Conservation (phyloP, 2,888 invertebrate genomes). For the Argyresthia goedartella region DNA sequence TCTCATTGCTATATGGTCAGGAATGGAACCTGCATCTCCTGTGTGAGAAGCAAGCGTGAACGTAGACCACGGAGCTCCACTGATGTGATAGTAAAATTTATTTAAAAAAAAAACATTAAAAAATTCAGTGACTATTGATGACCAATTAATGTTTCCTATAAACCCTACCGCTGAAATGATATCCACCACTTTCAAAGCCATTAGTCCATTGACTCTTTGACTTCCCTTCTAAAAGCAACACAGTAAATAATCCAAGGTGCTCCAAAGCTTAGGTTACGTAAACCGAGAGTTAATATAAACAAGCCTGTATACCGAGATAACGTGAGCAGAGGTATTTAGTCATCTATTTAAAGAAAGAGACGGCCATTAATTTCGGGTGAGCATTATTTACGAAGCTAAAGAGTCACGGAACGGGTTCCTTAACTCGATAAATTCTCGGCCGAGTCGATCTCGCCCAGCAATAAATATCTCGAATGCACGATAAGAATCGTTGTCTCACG, state of each 20-base stretch:
- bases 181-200: no score
- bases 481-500: constrained; percentile 68
- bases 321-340: constrained; percentile 61
- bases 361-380: constrained; percentile 58
- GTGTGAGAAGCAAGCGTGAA: no score
- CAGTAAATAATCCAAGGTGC: constrained; percentile 25
- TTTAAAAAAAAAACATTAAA: no score
- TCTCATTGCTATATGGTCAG: no score
- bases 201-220: no score
- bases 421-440: constrained; percentile 50
- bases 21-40: no score
- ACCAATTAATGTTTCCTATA: no score
- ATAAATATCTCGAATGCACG: constrained; percentile 63
- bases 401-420: constrained; percentile 65
- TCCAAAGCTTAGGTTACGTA: constrained; percentile 55
- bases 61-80: no score
- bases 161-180: no score
- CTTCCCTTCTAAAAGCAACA: background rate
- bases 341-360: constrained; percentile 66
- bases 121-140: no score
- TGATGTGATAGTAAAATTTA: no score
- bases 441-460: constrained; percentile 39
- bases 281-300: constrained; percentile 43
- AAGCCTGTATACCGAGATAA: constrained; percentile 46
- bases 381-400: constrained; percentile 65